A percentile compares a stretch with the other conserved stretches of the same genome.
These are phyloP conservation scores for Sphaerodactylus townsendi DNA, from an alignment of 2,113 vertebrate species.

Conservation along the genomic window DNA sequence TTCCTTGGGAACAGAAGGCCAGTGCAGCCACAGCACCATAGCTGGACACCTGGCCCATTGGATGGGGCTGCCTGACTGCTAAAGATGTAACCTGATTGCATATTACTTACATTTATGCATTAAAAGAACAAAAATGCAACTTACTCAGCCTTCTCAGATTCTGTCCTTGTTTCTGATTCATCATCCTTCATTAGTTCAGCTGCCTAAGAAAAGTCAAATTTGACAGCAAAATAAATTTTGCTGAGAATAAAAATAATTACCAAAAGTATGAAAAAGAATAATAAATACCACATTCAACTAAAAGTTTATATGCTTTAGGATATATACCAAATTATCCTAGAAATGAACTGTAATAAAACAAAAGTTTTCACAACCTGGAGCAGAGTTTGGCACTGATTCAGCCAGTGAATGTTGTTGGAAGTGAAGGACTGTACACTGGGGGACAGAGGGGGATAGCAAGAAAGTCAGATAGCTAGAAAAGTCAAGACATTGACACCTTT, in stretches of 20 bases:
- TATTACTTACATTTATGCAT: not conserved
- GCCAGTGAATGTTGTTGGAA: no score
- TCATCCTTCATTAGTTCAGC: constrained; percentile 78
- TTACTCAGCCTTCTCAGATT: constrained; percentile 95
- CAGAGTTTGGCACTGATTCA: not conserved
- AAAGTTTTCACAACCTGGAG: not conserved
- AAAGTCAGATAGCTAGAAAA: no score
- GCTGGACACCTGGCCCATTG: no score
- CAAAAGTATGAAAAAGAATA: not conserved
- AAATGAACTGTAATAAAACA: not conserved
- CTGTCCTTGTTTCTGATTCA: constrained; percentile 82
- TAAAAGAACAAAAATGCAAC: constrained; percentile 60
- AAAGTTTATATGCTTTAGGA: not conserved
- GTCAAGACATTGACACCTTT: no score
- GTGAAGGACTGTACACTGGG: no score
- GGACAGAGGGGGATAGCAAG: no score
- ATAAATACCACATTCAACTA: not conserved
- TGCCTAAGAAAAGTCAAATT: constrained; percentile 67
- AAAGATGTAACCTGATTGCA: not conserved
- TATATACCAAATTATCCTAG: not conserved
- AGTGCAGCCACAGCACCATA: no score
- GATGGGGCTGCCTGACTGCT: no score
- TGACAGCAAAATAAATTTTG: constrained; percentile 21
- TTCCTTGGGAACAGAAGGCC: no score
- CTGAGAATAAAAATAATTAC: no score